Base-by-base conservation (phyloP, 2,113 vertebrate genomes). In the Sprattus sprattus region DNA sequence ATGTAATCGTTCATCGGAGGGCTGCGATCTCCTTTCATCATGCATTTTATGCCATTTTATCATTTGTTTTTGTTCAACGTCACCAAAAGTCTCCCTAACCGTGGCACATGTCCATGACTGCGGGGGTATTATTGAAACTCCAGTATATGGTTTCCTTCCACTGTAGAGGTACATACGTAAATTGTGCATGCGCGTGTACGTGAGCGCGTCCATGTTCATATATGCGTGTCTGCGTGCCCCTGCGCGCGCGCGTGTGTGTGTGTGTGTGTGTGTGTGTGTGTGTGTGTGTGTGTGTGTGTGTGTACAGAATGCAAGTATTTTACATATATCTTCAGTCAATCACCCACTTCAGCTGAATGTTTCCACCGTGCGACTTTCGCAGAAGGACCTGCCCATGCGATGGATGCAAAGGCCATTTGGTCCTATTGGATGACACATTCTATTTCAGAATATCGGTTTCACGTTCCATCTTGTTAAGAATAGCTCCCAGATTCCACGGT, bases 391-490 rank as follows among this genome's bases (percentile, higher is more conserved):
- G 8, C 32, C 32, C 71, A 71, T 39, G 71, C 71, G 44, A 32
- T 78, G 71, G 15, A 78, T 78, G 71, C 20, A 78, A 78, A 78
- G 71, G 71, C 71, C 71, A 32, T 78, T 78, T 78, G 71, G 71
- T 32, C 47, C 81, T 84, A 84, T 84, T 84, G 67, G 50, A 78
- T 84, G 32, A 75, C 64, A 39, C 10, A 84, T 78, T 75, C 22
- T 78, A 50, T 78, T 78, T 84, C 67, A 78, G 67, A 84, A 78
- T 84, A 78, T n/a, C 45, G 45, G 67, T 84, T 78, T 84, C 83
- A 47, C n/a, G 60, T 80, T 80, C 64, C 67, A 39, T 78, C 83
- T 84, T 84, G 83, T 80, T 67, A 84, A 84, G 67, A 84, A 84
- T 84, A 84, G 67, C 67, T 22, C 13, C 64, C 16, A 45, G 46